phyloP scores from a whole-genome alignment of 2,113 vertebrate species.

The Megaceryle maxima region DNA sequence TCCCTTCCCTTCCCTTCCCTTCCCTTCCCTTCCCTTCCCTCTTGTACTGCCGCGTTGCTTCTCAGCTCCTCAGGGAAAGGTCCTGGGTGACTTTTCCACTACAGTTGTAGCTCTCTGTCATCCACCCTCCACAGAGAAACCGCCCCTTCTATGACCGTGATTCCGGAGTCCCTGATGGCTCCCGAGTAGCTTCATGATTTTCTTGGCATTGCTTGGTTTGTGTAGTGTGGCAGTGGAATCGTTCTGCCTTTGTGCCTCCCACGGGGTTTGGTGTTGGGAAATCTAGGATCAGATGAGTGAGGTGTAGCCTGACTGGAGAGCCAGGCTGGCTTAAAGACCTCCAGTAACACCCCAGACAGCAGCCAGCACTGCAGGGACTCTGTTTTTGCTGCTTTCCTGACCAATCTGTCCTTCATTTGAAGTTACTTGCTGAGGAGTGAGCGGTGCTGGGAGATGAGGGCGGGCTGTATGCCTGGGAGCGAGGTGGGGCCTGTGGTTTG shows the following conservation, averaged over 20 bases:
- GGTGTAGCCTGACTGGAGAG: background rate
- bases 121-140: background rate
- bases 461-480: accelerated
- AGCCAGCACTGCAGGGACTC: background rate
- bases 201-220: accelerated
- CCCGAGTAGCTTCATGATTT: accelerated
- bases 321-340: background rate
- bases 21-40: background rate
- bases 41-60: background rate
- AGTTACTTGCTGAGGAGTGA: background rate
- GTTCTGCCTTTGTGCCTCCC: background rate
- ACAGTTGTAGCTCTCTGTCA: background rate
- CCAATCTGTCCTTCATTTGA: background rate
- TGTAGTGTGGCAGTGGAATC: accelerated
- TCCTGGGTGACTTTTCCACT: background rate
- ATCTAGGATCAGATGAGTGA: accelerated
- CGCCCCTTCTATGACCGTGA: accelerated
- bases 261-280: background rate
- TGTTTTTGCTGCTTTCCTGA: background rate
- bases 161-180: background rate
- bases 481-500: background rate
- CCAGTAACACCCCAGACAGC: background rate
- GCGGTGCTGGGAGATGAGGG: background rate
- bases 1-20: background rate
- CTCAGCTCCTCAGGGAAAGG: accelerated